A percentile compares a stretch with the other conserved stretches of the same genome.
These are phyloP conservation scores for Pyrrhosoma nymphula DNA, from an alignment of 2,888 invertebrate species.

Conservation along the genomic window DNA sequence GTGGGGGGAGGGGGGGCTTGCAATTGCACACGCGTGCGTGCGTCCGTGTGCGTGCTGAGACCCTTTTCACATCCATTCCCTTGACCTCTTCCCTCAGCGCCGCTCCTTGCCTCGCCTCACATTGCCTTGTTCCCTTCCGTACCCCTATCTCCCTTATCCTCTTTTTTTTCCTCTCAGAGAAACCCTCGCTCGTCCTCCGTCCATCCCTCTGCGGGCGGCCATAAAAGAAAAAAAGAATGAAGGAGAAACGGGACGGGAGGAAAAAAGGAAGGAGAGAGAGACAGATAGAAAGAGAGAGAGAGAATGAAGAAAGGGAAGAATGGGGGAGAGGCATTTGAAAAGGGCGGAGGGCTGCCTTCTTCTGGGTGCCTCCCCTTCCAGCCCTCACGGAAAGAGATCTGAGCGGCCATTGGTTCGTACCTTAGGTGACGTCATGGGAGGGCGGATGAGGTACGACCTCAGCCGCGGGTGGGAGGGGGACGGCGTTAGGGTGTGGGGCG, in stretches of 20 bases:
- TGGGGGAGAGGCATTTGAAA: conserved; percentile 38
- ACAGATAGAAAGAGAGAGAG: background rate
- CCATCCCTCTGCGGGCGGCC: conserved; percentile 46
- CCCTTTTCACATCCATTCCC: background rate
- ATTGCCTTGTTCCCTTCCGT: background rate
- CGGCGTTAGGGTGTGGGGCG: background rate
- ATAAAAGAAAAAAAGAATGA: conserved; percentile 51
- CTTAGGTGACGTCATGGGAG: conserved; percentile 62
- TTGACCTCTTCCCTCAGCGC: background rate
- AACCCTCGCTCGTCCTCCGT: background rate
- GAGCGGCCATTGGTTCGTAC: conserved; percentile 67
- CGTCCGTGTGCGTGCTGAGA: background rate
- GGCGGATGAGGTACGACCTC: conserved; percentile 64
- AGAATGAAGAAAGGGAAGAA: background rate
- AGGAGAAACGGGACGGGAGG: background rate
- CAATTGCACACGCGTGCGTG: background rate
- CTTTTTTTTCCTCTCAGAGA: background rate
- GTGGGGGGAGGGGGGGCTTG: background rate
- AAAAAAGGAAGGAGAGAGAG: background rate
- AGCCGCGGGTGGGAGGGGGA: background rate
- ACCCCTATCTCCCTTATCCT: background rate
- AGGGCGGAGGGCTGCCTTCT: conserved; percentile 55
- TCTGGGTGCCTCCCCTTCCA: conserved; percentile 36
- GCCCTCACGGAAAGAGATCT: conserved; percentile 34
- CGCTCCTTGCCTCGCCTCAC: background rate